Conservation (phyloP, 2,797 vertebrate genomes). For the Agapornis canus region DNA sequence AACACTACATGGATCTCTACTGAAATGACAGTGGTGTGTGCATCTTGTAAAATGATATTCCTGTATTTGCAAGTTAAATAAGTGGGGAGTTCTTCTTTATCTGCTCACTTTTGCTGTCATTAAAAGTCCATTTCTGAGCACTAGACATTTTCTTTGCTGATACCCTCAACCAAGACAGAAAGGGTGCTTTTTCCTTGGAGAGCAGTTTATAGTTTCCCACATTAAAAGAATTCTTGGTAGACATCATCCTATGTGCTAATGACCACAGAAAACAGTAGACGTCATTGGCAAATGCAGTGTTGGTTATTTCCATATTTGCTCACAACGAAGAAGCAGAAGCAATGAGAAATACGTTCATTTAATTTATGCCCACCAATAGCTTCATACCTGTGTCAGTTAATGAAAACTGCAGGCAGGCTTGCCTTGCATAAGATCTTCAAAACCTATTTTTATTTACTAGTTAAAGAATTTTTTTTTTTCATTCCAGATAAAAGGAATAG, state of each 20-base stretch:
- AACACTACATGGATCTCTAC: neutral
- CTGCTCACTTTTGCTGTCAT: neutral
- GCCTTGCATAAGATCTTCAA: neutral
- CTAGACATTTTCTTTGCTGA: neutral
- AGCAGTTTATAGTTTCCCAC: slow-evolving; percentile 10
- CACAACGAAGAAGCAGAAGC: neutral
- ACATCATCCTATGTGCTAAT: neutral
- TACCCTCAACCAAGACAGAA: neutral
- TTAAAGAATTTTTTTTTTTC: neutral
- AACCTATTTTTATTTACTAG: neutral
- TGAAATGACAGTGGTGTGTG: neutral
- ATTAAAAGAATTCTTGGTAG: slow-evolving; percentile 32
- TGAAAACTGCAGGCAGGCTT: neutral
- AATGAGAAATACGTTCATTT: neutral
- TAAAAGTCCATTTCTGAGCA: neutral
- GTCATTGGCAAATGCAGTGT: neutral
- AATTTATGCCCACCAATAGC: neutral
- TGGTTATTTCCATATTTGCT: slow-evolving; percentile 26
- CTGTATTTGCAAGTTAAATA: neutral
- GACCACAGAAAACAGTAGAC: slow-evolving; percentile 17
- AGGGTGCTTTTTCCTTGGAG: neutral
- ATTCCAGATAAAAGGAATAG: neutral
- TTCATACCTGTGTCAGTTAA: neutral
- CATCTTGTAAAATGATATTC: neutral
- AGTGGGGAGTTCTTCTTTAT: neutral